phyloP scores from a whole-genome alignment of 1,140 invertebrate genomes.

The Pseudoatta argentina region DNA sequence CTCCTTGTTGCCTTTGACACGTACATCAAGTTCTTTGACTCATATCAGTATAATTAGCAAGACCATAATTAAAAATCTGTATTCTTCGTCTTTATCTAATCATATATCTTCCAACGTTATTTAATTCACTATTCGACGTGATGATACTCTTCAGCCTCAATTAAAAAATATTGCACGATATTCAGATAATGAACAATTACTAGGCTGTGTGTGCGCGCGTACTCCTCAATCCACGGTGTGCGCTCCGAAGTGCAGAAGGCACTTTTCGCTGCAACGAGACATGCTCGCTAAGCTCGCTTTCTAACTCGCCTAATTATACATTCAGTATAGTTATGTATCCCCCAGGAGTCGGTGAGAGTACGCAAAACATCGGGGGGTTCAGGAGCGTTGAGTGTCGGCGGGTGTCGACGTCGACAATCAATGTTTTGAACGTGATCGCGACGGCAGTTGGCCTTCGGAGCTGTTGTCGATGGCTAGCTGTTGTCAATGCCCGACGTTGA shows the following conservation, averaged over 20 bases:
- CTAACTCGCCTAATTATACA: slow-evolving; percentile 31
- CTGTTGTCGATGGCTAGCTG: not conserved
- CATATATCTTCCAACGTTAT: not conserved
- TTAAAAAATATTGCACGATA: not conserved
- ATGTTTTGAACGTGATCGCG: not conserved
- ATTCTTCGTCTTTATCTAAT: not conserved
- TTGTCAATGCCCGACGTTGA: not conserved
- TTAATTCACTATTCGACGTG: not conserved
- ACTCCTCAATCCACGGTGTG: not conserved
- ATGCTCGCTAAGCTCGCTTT: slow-evolving; percentile 45
- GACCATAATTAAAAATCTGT: not conserved
- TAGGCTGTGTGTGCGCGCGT: not conserved
- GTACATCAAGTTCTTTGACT: not conserved
- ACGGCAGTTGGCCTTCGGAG: not conserved
- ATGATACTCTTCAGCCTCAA: not conserved
- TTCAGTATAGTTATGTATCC: not conserved
- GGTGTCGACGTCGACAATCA: not conserved
- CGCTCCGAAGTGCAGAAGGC: not conserved
- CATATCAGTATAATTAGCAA: not conserved
- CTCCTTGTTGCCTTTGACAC: not conserved
- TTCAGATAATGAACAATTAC: slow-evolving; percentile 15
- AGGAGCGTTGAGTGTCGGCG: not conserved
- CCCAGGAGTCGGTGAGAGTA: not conserved
- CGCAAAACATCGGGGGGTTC: too few species aligned
- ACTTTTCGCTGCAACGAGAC: not conserved